A percentile compares a stretch with the other conserved stretches of the same genome.
Evolutionary conservation across 2,113 vertebrate species (phyloP).

Genomic region (Oncorhynchus keta): DNA sequence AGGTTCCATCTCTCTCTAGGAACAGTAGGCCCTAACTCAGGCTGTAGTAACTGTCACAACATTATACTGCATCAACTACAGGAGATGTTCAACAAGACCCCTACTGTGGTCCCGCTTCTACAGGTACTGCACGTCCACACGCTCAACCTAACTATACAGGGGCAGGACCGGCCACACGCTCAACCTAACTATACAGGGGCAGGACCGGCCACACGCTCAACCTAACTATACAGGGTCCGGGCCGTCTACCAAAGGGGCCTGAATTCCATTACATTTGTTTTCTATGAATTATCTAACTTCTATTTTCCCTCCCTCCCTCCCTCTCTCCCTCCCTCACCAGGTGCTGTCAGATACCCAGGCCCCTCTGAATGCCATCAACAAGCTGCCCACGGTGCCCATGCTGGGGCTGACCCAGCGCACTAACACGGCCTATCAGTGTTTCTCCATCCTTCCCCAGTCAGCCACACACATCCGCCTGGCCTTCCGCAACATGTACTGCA

Average conservation of each 20-base stretch:
- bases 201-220: neutral
- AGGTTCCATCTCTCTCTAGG: constrained; percentile 95
- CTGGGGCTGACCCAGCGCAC: constrained; percentile 96
- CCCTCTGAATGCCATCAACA: constrained; percentile 97
- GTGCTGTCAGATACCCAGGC: constrained; percentile 95
- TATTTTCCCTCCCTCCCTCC: constrained; percentile 2
- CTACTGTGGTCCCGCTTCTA: constrained; percentile 92
- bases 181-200: neutral
- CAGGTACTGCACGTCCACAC: constrained; percentile 76
- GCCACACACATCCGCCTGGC: constrained; percentile 98
- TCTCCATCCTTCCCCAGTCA: constrained; percentile 96
- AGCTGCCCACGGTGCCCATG: constrained; percentile 98
- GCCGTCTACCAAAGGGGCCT: too few relatives aligned
- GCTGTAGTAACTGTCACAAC: constrained; percentile 99
- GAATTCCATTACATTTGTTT: too few relatives aligned
- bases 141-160: too few relatives aligned
- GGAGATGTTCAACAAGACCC: constrained; percentile 98
- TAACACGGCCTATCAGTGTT: constrained; percentile 99
- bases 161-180: neutral
- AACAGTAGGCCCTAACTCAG: constrained; percentile 96
- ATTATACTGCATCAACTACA: constrained; percentile 98
- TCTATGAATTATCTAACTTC: too few relatives aligned
- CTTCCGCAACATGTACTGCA: constrained; percentile 98
- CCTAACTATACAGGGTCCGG: too few relatives aligned
- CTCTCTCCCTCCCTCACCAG: constrained; percentile 64